Base-by-base conservation (phyloP, 2,113 vertebrate genomes). In the Sinocyclocheilus rhinocerous region DNA sequence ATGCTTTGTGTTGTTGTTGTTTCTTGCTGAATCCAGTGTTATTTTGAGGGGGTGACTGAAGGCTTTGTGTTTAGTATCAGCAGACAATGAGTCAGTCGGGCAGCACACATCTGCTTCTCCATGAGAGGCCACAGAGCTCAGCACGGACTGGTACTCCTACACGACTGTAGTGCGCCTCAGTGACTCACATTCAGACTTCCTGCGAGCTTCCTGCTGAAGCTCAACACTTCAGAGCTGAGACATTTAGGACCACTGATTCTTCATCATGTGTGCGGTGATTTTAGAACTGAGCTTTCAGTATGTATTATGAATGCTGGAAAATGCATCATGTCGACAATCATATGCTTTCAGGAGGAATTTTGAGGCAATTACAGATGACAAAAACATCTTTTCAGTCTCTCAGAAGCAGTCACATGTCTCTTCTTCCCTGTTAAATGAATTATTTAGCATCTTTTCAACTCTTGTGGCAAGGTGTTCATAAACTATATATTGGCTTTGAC, bases 11-110 rank as follows among this genome's bases (percentile, higher is more conserved):
- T 85, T 80, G 86, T 76, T 87, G 72, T 9, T 87, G 65, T 63
- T 67, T 76, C 67, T 84, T 83, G 59, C 85, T 87, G 87, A 76
- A 87, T 85, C 52, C 55, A 50, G 79, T 52, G 84, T 85, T 81
- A 70, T 76, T 72, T 65, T 50, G 50, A 39, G 55, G 61, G 76
- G 83, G 85, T 89, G 85, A 91, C 83, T 85, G 86, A 89, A 84
- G 57, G 86, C 90, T 90, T 91, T 90, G 89, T 91, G 70, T 72
- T 42, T 67, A 73, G 77, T 85, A 78, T 84, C 86, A 85, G 82
- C 78, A 84, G 86, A 89, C 85, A 84, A 80, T 89, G 87, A 89
- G 72, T 88, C 85, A 83, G 77, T 86, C 39, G 80, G 75, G 20
- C 61, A 83, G 80, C 57, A 57, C 86, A 59, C 61, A 59, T 79